These are phyloP conservation scores for Vanessa tameamea DNA, from an alignment of 1,140 invertebrate genomes.

Conservation along the genomic window DNA sequence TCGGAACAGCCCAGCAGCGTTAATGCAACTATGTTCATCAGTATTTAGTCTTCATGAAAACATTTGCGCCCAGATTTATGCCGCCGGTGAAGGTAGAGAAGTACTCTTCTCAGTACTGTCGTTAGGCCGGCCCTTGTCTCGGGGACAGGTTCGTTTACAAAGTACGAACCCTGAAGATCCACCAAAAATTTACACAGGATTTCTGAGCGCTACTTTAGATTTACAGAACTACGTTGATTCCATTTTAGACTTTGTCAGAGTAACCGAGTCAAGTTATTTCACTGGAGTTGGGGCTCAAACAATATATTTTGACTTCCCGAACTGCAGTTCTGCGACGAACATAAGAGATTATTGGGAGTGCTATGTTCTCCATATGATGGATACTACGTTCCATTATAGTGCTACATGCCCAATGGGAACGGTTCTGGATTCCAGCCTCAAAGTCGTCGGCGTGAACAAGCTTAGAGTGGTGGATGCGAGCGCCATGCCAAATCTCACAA, in stretches of 20 bases:
- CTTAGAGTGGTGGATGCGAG: conserved; percentile 54
- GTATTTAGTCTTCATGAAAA: conserved; percentile 24
- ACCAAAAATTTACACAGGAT: conserved; percentile 23
- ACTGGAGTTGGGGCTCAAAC: conserved; percentile 20
- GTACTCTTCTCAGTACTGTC: conserved; percentile 12
- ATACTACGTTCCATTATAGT: conserved; percentile 66
- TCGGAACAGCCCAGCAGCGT: conserved; percentile 15
- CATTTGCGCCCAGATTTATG: conserved; percentile 15
- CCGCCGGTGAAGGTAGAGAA: conserved; percentile 15
- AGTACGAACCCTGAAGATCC: conserved; percentile 19
- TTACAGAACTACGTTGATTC: conserved; percentile 49
- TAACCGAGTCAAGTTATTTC: conserved; percentile 29
- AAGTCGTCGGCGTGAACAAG: conserved; percentile 61
- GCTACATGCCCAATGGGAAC: conserved; percentile 80
- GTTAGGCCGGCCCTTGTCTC: neutral
- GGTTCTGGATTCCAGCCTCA: conserved; percentile 68
- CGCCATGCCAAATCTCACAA: conserved; percentile 45
- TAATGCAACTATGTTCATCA: conserved; percentile 13
- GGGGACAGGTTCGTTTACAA: conserved; percentile 11
- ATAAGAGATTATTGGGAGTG: conserved; percentile 71
- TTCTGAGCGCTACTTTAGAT: conserved; percentile 74
- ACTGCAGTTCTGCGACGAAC: neutral
- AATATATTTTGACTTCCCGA: conserved; percentile 29
- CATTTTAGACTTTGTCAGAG: conserved; percentile 29
- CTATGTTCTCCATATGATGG: conserved; percentile 55